Conservation (phyloP, 2,113 vertebrate species). For the Gobiocypris rarus region DNA sequence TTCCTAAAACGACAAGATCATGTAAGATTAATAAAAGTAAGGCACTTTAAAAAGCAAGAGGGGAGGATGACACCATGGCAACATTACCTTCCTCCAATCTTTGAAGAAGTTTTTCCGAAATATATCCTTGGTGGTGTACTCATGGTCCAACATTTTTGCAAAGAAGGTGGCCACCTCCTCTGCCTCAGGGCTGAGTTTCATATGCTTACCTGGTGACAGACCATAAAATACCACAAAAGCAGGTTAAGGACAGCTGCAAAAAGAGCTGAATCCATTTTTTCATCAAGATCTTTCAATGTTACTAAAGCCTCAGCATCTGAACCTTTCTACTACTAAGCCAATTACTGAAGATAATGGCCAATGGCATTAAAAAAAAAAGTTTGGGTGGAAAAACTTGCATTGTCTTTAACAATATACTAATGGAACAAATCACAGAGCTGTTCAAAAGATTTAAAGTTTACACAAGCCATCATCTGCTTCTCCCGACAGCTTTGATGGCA, state of each 20-base stretch:
- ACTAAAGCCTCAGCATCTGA: background rate
- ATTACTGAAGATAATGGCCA: background rate
- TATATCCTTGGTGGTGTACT: conserved; percentile 97
- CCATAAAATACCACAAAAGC: background rate
- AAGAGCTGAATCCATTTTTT: background rate
- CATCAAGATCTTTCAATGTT: background rate
- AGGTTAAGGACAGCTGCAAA: background rate
- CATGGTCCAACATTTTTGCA: conserved; percentile 98
- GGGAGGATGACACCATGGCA: background rate
- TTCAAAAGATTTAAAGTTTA: background rate
- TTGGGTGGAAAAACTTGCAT: too few species aligned
- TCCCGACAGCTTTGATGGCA: background rate
- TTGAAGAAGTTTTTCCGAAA: conserved; percentile 99
- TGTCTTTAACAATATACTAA: background rate
- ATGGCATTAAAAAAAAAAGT: too few species aligned
- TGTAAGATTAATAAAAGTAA: background rate
- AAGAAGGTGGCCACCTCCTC: conserved; percentile 98
- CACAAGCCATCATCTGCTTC: conserved; percentile 2
- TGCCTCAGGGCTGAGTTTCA: conserved; percentile 91
- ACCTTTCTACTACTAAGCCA: background rate
- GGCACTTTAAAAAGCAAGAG: background rate
- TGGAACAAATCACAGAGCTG: background rate
- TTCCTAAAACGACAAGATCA: conserved; percentile 77
- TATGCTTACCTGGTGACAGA: conserved; percentile 81
- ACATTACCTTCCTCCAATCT: conserved; percentile 93